Conservation (phyloP, 2,888 invertebrate genomes). For the Drosophila histrio region DNA sequence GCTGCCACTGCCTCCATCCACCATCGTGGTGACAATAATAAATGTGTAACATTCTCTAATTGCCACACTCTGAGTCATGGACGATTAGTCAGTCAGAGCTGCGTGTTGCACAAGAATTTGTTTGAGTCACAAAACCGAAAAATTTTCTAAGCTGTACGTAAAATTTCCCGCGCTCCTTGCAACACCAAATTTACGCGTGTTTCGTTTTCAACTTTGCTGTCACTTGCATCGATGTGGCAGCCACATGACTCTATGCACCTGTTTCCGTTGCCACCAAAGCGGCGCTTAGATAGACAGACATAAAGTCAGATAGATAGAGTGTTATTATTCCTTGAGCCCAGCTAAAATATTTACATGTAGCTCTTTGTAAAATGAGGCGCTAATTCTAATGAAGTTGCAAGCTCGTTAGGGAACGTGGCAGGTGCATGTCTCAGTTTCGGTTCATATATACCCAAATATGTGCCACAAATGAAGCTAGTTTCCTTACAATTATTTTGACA, state of each 20-base stretch:
- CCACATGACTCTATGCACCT: constrained; percentile 50
- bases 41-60: constrained; percentile 66
- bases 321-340: constrained; percentile 13
- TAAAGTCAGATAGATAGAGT: constrained; percentile 1
- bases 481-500: constrained; percentile 43
- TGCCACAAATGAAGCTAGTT: constrained; percentile 15
- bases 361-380: constrained; percentile 44
- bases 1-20: constrained; percentile 15
- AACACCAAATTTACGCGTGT: not conserved
- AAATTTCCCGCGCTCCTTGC: constrained; percentile 38
- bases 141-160: constrained; percentile 11
- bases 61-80: constrained; percentile 68
- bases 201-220: constrained; percentile 51
- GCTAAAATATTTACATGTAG: constrained; percentile 62
- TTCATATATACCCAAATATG: constrained; percentile 16
- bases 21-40: constrained; percentile 29
- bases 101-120: constrained; percentile 56
- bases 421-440: constrained; percentile 49
- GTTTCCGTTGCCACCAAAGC: constrained; percentile 66
- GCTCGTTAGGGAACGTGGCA: constrained; percentile 56
- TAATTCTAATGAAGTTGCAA: constrained; percentile 69
- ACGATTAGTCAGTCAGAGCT: constrained; percentile 64
- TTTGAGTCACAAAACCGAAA: constrained; percentile 42
- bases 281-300: constrained; percentile 38
- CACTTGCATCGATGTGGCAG: constrained; percentile 46